Base-by-base conservation (phyloP, 2,797 vertebrate genomes). In the Microctenopoma stevenorrisi region DNA sequence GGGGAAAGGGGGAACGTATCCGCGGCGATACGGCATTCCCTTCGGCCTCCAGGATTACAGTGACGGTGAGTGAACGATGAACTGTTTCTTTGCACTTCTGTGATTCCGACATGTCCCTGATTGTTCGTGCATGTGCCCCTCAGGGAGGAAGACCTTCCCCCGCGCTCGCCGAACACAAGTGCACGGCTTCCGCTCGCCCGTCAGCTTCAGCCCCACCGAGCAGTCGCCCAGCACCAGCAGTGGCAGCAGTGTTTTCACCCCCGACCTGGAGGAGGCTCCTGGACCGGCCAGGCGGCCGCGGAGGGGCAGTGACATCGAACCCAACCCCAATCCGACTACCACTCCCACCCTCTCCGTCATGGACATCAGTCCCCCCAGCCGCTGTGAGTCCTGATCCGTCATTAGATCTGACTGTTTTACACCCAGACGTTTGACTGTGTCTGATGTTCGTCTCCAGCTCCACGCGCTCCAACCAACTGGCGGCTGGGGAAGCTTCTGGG, bases 291-390 rank as follows among this genome's bases (percentile, higher is more conserved):
- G 96, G 1, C 93, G 97, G 75, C 93, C 96, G 9, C 94, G 97
- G 16, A 88, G 96, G 35, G 97, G 97, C 52, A 99, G 97, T 28
- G 98, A 99, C 90, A 98, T 99, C 16, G 98, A 99, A 70, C 93
- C 96, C 69, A 96, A 94, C 74, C 93, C 94, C 38, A 81, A 59
- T 55, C 74, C 81, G 0, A 70, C 84, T 0, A 4, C 76, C 0
- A 60, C 83, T 0, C 92, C 93, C 0, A 97, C 96, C 42, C 75
- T 99, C 75, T 96, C 97, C 0, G 97, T 99, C 65, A 98, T 98
- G 97, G 98, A 99, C 89, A 97, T 99, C 90, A 99, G 97, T 77
- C 98, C 97, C 0, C 97, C 98, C 60, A 98, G 97, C 84, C 97
- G 98, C 88, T 99, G 98, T 99, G 87, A 96, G 97, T 93, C 6